Evolutionary conservation across 2,888 invertebrate genomes (phyloP), one percentile per base, ranked within the genome.

Genomic region (Ceraclea dissimilis): DNA sequence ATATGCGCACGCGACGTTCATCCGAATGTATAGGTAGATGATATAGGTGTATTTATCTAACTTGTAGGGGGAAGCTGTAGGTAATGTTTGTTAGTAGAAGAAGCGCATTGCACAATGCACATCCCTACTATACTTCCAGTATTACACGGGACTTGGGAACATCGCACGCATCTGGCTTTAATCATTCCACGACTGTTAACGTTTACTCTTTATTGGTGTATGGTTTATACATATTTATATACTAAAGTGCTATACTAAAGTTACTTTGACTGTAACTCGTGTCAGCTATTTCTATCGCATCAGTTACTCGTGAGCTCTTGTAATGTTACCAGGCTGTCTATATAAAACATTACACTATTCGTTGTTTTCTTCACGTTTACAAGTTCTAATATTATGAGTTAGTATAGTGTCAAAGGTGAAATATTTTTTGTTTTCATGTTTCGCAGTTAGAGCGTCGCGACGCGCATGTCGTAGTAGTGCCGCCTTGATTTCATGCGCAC

Each of bases 281-380:
- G 19, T 39, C 52, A 17, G 51, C 57, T 59, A 56, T 59, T 56
- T 59, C 51, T 16, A 56, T 52, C 58, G 47, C 56, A n/a, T 19
- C 53, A 34, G 47, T 57, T 39, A n/a, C 47, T 31, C 22, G 51
- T 44, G 21, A 48, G 21, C 21, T 39, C 16, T n/a, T n/a, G 4
- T 13, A 39, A n/a, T 39, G 39, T 13, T 39, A 39, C 39, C 39
- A n/a, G 16, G 4, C 16, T 39, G 39, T 13, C 16, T 4, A 39
- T 39, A n/a, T 39, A 8, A 16, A 8, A 6, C 10, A 26, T 19
- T 33, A 17, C 34, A 19, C 19, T 10, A 34, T 17, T 34, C 13
- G 17, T 20, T 20, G 31, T 34, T 39, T 21, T 17, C 44, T 4
- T 21, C 26, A 20, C 22, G 10, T 20, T 21, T 44, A 22, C 16